Evolutionary conservation across 2,113 vertebrate species (phyloP).

Genomic region (Saguinus imperator): DNA sequence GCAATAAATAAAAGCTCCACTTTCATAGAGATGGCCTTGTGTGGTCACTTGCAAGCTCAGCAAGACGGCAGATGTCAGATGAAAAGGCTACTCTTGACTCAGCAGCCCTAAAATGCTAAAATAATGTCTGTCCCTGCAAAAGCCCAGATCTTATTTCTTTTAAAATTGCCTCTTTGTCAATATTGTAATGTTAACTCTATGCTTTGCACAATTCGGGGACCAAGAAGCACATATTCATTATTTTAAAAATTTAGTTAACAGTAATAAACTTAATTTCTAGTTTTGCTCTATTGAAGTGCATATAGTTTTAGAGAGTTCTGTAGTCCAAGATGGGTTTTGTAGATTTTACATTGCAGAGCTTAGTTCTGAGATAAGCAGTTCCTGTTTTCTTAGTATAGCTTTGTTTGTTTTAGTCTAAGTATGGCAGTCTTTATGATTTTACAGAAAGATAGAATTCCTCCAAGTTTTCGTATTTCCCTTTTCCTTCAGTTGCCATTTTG

Average conservation of each 20-base stretch:
- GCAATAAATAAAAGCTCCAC: neutral
- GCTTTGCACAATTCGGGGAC: neutral
- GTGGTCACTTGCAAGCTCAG: neutral
- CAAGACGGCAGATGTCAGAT: neutral
- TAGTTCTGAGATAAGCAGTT: neutral
- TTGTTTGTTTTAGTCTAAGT: neutral
- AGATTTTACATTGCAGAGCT: neutral
- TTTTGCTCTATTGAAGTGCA: neutral
- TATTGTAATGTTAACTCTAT: neutral
- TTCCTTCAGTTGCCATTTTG: neutral
- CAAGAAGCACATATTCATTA: neutral
- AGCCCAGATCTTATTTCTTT: neutral
- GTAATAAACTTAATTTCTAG: neutral
- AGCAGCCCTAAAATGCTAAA: neutral
- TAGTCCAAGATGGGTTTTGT: neutral
- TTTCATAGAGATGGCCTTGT: conserved; percentile 8
- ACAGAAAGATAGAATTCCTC: neutral
- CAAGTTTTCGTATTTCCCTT: neutral
- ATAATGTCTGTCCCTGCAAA: neutral
- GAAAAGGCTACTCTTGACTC: neutral
- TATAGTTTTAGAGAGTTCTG: neutral
- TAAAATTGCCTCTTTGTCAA: neutral
- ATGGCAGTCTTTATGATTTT: neutral
- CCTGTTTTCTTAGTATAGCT: neutral
- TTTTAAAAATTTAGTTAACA: neutral